Evolutionary conservation across 2,113 vertebrate genomes (phyloP), one percentile per base, ranked within the genome.

Genomic region (Xiphorhynchus elegans): DNA sequence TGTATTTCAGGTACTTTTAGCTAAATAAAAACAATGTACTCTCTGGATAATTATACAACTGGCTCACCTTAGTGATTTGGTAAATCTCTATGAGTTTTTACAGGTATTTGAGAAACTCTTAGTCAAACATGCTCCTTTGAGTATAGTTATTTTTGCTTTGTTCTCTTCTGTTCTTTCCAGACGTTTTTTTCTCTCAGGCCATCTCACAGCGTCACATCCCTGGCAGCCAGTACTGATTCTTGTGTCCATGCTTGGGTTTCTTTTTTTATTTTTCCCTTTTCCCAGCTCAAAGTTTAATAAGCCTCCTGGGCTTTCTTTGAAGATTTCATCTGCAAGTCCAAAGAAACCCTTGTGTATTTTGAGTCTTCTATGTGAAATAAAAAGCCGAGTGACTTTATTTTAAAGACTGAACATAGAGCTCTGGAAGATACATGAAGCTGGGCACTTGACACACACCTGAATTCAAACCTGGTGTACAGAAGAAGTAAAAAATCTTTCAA

Each of bases 281-380:
- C 29, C 67, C n/a, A 46, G 20, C 33, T 95, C 17, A 42, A 83
- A 40, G n/a, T 90, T 87, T 93, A 88, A 88, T 94, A 88, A 83
- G 50, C 26, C 91, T 80, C 59, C 59, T 83, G 74, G 64, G 82
- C 35, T 88, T 96, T 87, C 69, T 96, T 77, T 87, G 70, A 79
- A 90, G 83, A 93, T 89, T 87, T 94, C 37, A 39, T 80, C 67
- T 91, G 46, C 50, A 88, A 63, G 47, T 68, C n/a, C 46, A 91
- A 83, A 91, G 49, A 91, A 94, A 66, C 15, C 28, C 52, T n/a
- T 83, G 17, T 49, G 50, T 59, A 55, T 50, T 85, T 37, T 55
- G 53, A 64, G 1, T 19, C 26, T 73, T 85, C 46, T 76, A 6
- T 80, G 42, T 70, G 23, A 7, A 89, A 83, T 93, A 87, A 87